Evolutionary conservation across 2,113 vertebrate genomes (phyloP), one percentile per base, ranked within the genome.

Genomic region (Melanerpes formicivorus): DNA sequence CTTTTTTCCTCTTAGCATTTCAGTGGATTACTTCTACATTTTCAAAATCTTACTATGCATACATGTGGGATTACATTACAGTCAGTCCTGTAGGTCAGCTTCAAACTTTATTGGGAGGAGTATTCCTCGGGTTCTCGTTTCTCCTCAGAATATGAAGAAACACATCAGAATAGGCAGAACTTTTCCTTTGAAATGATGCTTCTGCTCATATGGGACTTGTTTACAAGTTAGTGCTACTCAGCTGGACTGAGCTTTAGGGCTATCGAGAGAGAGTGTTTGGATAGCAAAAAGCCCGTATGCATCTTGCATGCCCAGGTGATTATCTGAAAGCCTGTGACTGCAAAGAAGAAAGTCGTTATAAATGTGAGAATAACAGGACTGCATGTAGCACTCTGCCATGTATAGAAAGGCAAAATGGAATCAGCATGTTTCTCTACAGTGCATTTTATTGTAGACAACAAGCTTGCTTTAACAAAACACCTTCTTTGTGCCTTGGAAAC

Each of bases 61-160:
- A 19, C 0, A 0, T 75, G 29, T 54, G 75, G 23, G 27, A 34
- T 84, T 65, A 48, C 0, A 2, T 23, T 40, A 30, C 32, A 60
- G 14, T 13, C 19, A 16, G 22, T 60, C n/a, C 18, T 46, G 34
- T 27, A 11, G 69, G 26, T 22, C 19, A 32, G 23, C 34, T 64
- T 75, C 32, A 80, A 52, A 26, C 16, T 59, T 75, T 65, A 27
- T 23, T 80, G 56, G 22, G 12, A 52, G 30, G 30, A 52, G 5
- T 79, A 10, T 74, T 84, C 17, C 32, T 59, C 25, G 8, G 3
- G 8, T 32, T 80, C 44, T 44, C 0, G 13, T 27, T 52, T 64
- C 23, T 83, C 79, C 6, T 3, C 29, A 42, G 29, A 60, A 42
- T 56, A 60, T 37, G 59, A 44, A 15, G 42, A 44, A 22, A 37